Evolutionary conservation across 1,140 invertebrate species (phyloP).

Genomic region (Drosophila hydei): DNA sequence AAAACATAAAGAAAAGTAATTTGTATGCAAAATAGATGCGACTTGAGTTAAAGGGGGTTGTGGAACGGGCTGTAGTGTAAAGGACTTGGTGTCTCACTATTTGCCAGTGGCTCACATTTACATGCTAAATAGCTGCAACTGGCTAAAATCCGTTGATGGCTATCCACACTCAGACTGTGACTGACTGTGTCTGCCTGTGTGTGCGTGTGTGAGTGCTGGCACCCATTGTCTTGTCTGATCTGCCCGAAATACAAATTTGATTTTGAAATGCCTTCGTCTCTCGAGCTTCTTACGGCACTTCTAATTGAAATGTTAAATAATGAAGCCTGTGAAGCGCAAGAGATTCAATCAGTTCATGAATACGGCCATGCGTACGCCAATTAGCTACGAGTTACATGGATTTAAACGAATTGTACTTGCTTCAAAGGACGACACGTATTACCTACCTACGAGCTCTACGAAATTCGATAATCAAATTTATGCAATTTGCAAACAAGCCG

Average conservation of each 20-base stretch:
- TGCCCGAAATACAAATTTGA: slow-evolving; percentile 59
- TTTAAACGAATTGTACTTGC: slow-evolving; percentile 43
- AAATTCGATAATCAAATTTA: slow-evolving; percentile 72
- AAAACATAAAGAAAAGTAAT: slow-evolving; percentile 81
- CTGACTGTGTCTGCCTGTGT: not conserved
- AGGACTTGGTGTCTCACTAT: slow-evolving; percentile 59
- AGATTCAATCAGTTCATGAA: slow-evolving; percentile 77
- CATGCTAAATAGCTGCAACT: slow-evolving; percentile 75
- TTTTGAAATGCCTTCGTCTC: slow-evolving; percentile 41
- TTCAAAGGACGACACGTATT: slow-evolving; percentile 44
- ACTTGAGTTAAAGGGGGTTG: slow-evolving; percentile 5
- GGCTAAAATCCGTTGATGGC: slow-evolving; percentile 57
- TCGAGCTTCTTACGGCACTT: slow-evolving; percentile 22
- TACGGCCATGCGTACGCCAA: slow-evolving; percentile 52
- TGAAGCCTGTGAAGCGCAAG: slow-evolving; percentile 70
- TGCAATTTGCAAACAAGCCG: slow-evolving; percentile 67
- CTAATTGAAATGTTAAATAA: slow-evolving; percentile 82
- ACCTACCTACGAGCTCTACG: slow-evolving; percentile 45
- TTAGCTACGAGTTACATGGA: slow-evolving; percentile 58
- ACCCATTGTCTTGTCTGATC: slow-evolving; percentile 53
- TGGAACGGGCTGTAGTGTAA: not conserved
- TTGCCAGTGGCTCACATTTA: slow-evolving; percentile 72
- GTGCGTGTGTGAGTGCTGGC: not conserved
- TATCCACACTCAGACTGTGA: slow-evolving; percentile 21
- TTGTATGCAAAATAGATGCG: slow-evolving; percentile 78